Conservation (phyloP, 2,797 vertebrate genomes). For the Rallus crepitans region DNA sequence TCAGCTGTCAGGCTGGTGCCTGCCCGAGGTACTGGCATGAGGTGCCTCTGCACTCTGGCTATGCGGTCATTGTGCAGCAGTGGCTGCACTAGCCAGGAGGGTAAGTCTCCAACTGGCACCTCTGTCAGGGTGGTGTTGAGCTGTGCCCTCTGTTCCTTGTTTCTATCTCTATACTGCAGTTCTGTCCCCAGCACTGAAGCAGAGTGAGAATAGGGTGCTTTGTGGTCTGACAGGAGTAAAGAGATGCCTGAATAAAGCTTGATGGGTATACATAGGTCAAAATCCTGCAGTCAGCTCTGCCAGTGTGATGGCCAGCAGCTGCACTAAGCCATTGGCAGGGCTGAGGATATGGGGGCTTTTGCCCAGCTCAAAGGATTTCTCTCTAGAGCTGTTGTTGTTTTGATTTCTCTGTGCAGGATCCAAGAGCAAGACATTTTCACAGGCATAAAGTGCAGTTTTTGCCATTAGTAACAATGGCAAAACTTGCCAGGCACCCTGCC, state of each 20-base stretch:
- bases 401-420: background rate
- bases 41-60: background rate
- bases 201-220: fast-evolving
- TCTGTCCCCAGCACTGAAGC: background rate
- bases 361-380: background rate
- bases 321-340: background rate
- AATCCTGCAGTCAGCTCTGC: background rate
- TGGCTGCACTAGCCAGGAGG: background rate
- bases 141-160: background rate
- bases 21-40: background rate
- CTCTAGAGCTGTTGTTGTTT: background rate
- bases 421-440: background rate
- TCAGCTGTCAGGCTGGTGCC: background rate
- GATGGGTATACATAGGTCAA: background rate
- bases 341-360: background rate
- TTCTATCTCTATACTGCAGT: background rate
- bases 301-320: background rate
- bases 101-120: background rate
- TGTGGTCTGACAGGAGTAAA: background rate
- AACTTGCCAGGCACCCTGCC: background rate
- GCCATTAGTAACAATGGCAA: background rate
- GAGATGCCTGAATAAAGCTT: background rate
- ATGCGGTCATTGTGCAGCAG: fast-evolving
- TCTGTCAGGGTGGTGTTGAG: background rate
- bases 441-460: background rate